Percentiles rank a stretch among this genome's conserved stretches.
Conservation (phyloP, 2,888 invertebrate genomes). For the Microplitis manilae region DNA sequence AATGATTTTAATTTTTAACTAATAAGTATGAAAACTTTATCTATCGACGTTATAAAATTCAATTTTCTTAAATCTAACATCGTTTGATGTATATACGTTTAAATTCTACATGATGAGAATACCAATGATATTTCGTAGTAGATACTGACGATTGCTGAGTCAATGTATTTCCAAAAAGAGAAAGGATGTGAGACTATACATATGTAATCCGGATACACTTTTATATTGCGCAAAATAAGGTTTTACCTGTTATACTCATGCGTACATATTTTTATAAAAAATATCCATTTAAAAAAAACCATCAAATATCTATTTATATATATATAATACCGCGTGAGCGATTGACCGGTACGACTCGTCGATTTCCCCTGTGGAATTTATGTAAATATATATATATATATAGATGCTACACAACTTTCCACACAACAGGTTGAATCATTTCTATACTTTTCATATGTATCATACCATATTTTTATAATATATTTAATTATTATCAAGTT, state of each 20-base stretch:
- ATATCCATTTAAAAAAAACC: not conserved
- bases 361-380: not conserved
- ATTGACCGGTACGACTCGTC: not conserved
- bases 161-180: not conserved
- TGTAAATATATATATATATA: not conserved
- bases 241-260: not conserved
- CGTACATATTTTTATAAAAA: not conserved
- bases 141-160: not conserved
- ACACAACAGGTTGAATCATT: not conserved
- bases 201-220: not conserved
- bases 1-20: too few species aligned
- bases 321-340: too few species aligned
- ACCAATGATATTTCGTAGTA: not conserved
- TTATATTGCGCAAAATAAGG: not conserved
- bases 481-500: not conserved
- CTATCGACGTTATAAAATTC: too few species aligned
- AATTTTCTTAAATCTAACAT: too few species aligned
- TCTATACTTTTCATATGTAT: too few species aligned
- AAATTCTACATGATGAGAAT: not conserved
- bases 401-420: not conserved
- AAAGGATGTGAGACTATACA: not conserved
- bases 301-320: too few species aligned
- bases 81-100: too few species aligned
- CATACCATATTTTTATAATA: not conserved
- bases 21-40: too few species aligned